Evolutionary conservation across 1,140 invertebrate species (phyloP), one percentile per base, ranked within the genome.

Genomic region (Zophobas atratus): DNA sequence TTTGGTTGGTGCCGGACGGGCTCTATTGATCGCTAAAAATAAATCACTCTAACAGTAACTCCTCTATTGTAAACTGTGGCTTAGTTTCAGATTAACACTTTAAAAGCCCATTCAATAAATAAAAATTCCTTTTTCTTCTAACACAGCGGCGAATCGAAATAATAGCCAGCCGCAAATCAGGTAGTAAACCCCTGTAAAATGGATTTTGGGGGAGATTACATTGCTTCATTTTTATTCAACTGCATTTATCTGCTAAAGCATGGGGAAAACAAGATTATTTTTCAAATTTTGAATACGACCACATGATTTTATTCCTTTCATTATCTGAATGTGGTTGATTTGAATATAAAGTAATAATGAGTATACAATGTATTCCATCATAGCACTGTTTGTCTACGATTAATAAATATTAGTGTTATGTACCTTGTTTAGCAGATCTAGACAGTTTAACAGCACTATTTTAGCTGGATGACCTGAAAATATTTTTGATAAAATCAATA

Each of bases 1-100:
- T 48, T 20, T 67, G 56, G 56, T 60, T 60, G 39, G 60, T 43
- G 39, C 8, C 39, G 60, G 60, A 67, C 60, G 60, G 57, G 39
- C 60, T 67, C 60, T 67, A 67, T 67, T 67, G 60, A 67, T 67
- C 60, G 39, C 60, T 48, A 67, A 67, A 67, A 67, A 67, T 67
- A 67, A 67, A 67, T 67, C 60, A 67, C 60, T 43, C n/a, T 43
- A 67, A 43, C 60, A 67, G 60, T 67, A 67, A 67, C 60, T 67
- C 60, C 60, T 67, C 60, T 67, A 67, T 67, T 67, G 60, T 67
- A 46, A 67, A 67, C 38, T 8, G 60, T 67, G 60, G 60, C 60
- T 67, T 67, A 67, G 60, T 46, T 43, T 43, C 60, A 67, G 60
- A 67, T 67, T 67, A 67, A 67, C 60, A 67, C 6, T 46, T 67